Base-by-base conservation (phyloP, 2,888 invertebrate species). In the Myopa tessellatipennis region DNA sequence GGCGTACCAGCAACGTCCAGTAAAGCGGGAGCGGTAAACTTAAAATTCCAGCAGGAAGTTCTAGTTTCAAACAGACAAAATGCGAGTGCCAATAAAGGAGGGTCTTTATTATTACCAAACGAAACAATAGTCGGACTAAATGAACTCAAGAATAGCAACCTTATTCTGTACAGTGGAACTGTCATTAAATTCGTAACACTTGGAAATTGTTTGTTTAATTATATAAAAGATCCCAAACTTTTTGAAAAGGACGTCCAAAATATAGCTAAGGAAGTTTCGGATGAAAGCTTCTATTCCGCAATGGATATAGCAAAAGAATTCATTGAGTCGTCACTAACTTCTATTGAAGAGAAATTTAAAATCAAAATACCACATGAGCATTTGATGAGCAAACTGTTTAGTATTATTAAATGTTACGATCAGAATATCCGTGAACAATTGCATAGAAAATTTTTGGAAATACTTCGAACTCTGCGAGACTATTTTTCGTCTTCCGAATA, bases 401-500 rank as follows among this genome's bases (percentile, higher is more conserved):
- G n/a, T 8, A 60, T 72, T 2, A n/a, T 61, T 4, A 2, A 40
- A 40, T 1, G n/a, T 4, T 60, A 60, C 58, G 10, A 7, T n/a
- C 4, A 60, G 0, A 4, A 3, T 2, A 4, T 8, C 55, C 16
- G 18, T 18, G 52, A 36, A 36, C 6, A 45, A 0, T 45, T 14
- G n/a, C 14, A 45, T 0, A 67, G 38, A 67, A 12, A 38, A 50
- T 6, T 1, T 26, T 26, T 36, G 0, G 74, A 65, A 50, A 36
- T 74, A 38, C 14, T 72, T 1, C 60, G 2, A 40, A 18, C 34
- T 16, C 26, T 72, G 10, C n/a, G 38, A 18, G 3, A 18, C 6
- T 72, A 60, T 38, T 72, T 72, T 55, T n/a, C n/a, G 38, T 72
- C 72, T 10, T 5, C n/a, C 16, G 52, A 58, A 18, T 26, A 5